Percentiles rank a stretch among this genome's conserved stretches.
Evolutionary conservation across 2,888 invertebrate species (phyloP).

Genomic region (Gibbula magus): DNA sequence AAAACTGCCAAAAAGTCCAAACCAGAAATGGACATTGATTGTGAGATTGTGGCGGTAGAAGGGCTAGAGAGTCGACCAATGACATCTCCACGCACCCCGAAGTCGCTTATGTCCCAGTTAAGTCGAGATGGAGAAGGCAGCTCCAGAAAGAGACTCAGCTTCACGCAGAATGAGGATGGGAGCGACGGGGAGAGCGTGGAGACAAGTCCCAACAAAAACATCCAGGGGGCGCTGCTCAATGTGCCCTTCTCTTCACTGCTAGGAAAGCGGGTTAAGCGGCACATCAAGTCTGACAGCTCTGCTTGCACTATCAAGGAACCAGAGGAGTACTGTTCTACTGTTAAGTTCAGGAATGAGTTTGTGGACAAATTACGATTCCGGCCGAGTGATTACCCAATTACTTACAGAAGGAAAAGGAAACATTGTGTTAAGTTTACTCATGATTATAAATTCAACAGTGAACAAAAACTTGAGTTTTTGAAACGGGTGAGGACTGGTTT

Average conservation of each 20-base stretch:
- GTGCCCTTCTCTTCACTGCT: constrained; percentile 54
- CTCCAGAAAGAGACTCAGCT: constrained; percentile 46
- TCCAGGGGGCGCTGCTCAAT: constrained; percentile 42
- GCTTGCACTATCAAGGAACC: constrained; percentile 45
- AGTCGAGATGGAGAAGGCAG: constrained; percentile 47
- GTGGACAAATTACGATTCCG: constrained; percentile 54
- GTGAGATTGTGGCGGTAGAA: constrained; percentile 53
- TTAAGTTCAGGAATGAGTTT: constrained; percentile 35
- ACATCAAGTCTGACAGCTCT: constrained; percentile 49
- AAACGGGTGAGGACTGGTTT: constrained; percentile 46
- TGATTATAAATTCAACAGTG: constrained; percentile 55
- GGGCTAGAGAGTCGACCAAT: constrained; percentile 21
- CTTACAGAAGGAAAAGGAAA: constrained; percentile 51
- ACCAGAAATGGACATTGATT: constrained; percentile 47
- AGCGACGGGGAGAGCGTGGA: constrained; percentile 38
- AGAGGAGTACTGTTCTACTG: constrained; percentile 51
- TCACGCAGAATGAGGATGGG: constrained; percentile 27
- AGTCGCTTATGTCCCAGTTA: constrained; percentile 58
- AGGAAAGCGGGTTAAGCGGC: constrained; percentile 58
- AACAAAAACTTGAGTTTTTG: constrained; percentile 46
- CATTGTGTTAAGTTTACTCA: constrained; percentile 49
- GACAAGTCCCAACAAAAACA: not conserved
- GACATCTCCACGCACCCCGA: constrained; percentile 48
- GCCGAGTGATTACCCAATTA: constrained; percentile 50
- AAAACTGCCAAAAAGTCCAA: constrained; percentile 39